phyloP scores from a whole-genome alignment of 2,113 vertebrate genomes.

The Psittacara wagleri region DNA sequence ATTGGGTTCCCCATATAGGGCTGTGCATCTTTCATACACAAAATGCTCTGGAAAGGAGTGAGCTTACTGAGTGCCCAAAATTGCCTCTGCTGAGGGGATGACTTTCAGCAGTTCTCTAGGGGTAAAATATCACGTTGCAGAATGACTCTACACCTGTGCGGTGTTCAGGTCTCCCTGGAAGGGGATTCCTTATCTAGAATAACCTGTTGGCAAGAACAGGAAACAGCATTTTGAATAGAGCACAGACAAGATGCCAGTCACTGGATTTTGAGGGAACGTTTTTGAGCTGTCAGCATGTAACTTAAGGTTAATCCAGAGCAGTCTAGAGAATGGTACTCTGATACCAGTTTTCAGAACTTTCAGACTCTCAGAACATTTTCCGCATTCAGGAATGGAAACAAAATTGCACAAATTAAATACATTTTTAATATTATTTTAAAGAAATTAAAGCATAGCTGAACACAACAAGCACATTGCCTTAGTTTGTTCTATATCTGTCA shows the following conservation, averaged over 20 bases:
- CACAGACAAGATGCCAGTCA: background rate
- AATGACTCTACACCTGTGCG: background rate
- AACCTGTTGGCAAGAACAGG: background rate
- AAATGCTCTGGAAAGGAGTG: background rate
- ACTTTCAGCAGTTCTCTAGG: background rate
- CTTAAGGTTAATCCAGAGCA: background rate
- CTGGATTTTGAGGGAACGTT: background rate
- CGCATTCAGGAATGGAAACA: background rate
- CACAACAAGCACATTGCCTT: background rate
- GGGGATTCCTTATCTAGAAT: background rate
- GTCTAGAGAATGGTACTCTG: background rate
- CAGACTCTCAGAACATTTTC: background rate
- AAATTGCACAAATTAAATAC: background rate
- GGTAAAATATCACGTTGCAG: background rate
- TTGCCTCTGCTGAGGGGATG: background rate
- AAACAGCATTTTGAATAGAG: background rate
- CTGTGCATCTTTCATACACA: background rate
- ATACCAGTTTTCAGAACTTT: background rate
- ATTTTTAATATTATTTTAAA: background rate
- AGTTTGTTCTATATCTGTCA: background rate
- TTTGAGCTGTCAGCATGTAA: background rate
- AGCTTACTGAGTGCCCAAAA: background rate
- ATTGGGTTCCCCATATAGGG: background rate
- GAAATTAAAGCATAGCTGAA: background rate
- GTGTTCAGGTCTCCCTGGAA: background rate